Evolutionary conservation across 2,797 vertebrate genomes (phyloP), one percentile per base, ranked within the genome.

Genomic region (Poecilia picta): DNA sequence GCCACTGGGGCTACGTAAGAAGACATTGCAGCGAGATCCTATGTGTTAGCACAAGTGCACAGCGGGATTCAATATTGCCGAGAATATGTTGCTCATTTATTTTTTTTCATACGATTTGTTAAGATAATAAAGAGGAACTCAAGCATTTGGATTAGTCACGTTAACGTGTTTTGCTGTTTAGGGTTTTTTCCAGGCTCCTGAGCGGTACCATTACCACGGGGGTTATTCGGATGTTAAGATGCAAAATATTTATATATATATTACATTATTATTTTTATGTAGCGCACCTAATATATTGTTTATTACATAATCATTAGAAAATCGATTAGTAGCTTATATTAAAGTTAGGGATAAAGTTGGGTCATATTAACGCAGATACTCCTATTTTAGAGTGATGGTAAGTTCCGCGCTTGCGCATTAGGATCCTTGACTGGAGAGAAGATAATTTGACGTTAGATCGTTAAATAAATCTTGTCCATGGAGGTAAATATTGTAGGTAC

Each of bases 401-500:
- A 81, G 25, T 0, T 81, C 75, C 87, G 2, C 87, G 53, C 83
- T 0, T 92, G 93, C 92, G 93, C 87, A 90, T 75, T 89, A 36
- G 39, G 12, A 55, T 80, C 47, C 49, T 83, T 87, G 76, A 71
- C 83, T n/a, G 31, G n/a, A 28, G 7, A 55, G 46, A 25, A 73
- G 43, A 47, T 1, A 70, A 55, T 43, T 53, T 41, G 53, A 47
- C 70, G 3, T 66, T 80, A 80, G 72, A 43, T 74, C 39, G 45
- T 81, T 81, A 75, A 79, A 72, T 73, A 78, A 75, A 59, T 86
- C 84, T 25, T 72, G 71, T 86, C 6, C 81, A 93, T 93, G 91
- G 90, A 93, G 92, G 91, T 94, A 92, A 93, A 88, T 92, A 81
- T 85, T 15, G 72, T 28, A 71, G 13, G 8, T 81, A 13, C 25